Evolutionary conservation across 2,113 vertebrate genomes (phyloP), one percentile per base, ranked within the genome.

Genomic region (Merops nubicus): DNA sequence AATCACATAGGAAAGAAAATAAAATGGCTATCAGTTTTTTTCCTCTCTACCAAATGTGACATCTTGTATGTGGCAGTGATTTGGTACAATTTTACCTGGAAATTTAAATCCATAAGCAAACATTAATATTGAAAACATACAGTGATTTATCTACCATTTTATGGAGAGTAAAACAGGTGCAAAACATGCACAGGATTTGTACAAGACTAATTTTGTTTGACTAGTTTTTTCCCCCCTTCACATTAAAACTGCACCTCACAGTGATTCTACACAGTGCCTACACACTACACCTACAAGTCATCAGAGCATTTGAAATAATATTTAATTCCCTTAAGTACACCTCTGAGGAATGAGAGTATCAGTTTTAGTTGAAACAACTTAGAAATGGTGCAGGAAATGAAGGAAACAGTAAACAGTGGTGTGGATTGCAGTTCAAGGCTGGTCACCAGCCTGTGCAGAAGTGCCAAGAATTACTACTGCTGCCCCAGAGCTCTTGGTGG

Each of bases 251-350:
- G 0, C 21, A 62, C 5, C 59, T 31, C 6, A 5, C 22, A 3
- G 8, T 6, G 23, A 65, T 68, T 45, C 40, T 51, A 22, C 28
- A 25, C 16, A 15, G 50, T 15, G n/a, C 31, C 31, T 48, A 1
- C 16, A n/a, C 59, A 23, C 31, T 65, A 10, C 4, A 16, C 7
- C 5, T 45, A 4, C 15, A 48, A 50, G 47, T 20, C 16, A 38
- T 38, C 1, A 1, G 18, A 11, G 5, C 14, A 3, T 38, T 63
- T 74, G 28, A 64, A 82, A 34, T 40, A 43, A 7, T 0, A 0
- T 42, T 84, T 73, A 23, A 15, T n/a, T 6, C 4, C 33, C 15
- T 43, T 20, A n/a, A 42, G 19, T 64, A 38, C 12, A 48, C 17
- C n/a, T 79, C 57, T 68, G 38, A 56, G 60, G 13, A 38, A 17